Evolutionary conservation across 1,140 invertebrate species (phyloP), one percentile per base, ranked within the genome.

Genomic region (Pseudomyrmex sp.): DNA sequence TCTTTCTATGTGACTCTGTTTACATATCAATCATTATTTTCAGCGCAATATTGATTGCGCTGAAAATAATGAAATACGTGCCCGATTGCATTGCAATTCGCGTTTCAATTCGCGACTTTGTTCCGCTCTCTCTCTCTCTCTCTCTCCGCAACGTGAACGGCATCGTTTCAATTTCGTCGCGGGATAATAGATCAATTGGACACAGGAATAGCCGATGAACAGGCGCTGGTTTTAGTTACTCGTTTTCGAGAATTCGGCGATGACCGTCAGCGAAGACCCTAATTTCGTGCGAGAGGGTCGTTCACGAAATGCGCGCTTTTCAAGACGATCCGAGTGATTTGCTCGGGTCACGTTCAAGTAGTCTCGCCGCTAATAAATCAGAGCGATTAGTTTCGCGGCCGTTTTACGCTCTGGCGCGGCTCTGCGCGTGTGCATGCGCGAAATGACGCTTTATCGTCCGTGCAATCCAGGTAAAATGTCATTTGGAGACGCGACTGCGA

Each of bases 301-400:
- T 52, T 52, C 52, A 9, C 68, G 8, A 15, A 35, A 20, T n/a
- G 8, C 15, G n/a, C 23, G 15, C 23, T 15, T 56, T 13, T 13
- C 76, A 12, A 48, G 44, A 58, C 15, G 65, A 79, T 10, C 18
- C 48, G 20, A n/a, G 44, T 62, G 12, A 59, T 66, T 76, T 23
- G 54, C 12, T 54, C 61, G 72, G 26, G 44, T 62, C 61, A 59
- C 52, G 52, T 70, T 79, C 75, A 3, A 79, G 10, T 48, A 56
- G 12, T 68, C 54, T 12, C 48, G n/a, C 12, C 46, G 48, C 4
- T 12, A 18, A 20, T 69, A 83, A 79, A 70, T 84, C 56, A 15
- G 50, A 54, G 15, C 26, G 63, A 83, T 77, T 83, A 84, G 12
- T 58, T 62, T 61, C 48, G 74, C 44, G 26, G 26, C 23, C 48